Evolutionary conservation across 1,140 invertebrate genomes (phyloP).

Genomic region (Brachionus rubens): DNA sequence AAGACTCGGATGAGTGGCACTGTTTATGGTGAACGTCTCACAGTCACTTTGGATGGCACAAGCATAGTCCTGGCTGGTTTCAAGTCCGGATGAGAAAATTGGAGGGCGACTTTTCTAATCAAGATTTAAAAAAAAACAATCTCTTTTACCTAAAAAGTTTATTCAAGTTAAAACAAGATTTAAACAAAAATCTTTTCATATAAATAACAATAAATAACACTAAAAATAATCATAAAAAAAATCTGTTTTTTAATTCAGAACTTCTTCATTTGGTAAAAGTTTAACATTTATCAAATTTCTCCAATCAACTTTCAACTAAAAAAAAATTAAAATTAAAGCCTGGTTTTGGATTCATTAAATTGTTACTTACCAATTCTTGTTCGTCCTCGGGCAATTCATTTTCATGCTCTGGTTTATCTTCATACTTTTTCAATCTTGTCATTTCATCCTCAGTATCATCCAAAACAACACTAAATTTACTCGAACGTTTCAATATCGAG

Average conservation of each 20-base stretch:
- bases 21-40: too few species aligned
- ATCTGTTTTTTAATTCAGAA: slow-evolving; percentile 4
- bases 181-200: too few species aligned
- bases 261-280: neutral
- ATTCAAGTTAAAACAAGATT: too few species aligned
- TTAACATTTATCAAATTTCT: slow-evolving; percentile 40
- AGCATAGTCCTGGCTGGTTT: too few species aligned
- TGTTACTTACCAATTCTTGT: neutral
- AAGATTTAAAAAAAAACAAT: too few species aligned
- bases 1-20: too few species aligned
- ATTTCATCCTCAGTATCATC: slow-evolving; percentile 46
- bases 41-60: too few species aligned
- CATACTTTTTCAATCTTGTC: slow-evolving; percentile 3
- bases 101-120: too few species aligned
- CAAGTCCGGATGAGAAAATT: too few species aligned
- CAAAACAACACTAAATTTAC: slow-evolving; percentile 41
- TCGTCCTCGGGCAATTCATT: neutral
- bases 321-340: neutral
- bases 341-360: neutral
- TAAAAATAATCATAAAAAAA: too few species aligned
- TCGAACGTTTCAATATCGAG: slow-evolving; percentile 18
- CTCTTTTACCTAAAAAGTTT: too few species aligned
- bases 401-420: neutral
- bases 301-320: slow-evolving; percentile 29
- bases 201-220: too few species aligned